Evolutionary conservation across 2,888 invertebrate species (phyloP), one percentile per base, ranked within the genome.

Genomic region (Lepidonotus clava): DNA sequence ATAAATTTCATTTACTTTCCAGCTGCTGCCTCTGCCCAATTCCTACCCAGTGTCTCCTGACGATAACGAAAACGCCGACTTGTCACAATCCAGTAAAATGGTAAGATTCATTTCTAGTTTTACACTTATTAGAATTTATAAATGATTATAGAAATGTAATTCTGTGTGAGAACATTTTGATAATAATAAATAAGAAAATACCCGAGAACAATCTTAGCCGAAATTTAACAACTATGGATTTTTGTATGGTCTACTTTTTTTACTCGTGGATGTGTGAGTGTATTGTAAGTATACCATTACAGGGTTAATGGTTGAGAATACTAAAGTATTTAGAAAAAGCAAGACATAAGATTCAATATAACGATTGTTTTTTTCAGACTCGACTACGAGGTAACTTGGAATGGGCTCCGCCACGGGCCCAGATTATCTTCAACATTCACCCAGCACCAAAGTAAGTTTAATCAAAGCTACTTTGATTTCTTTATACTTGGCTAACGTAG

Each of bases 351-450:
- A n/a, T n/a, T n/a, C n/a, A n/a, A n/a, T n/a, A n/a, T n/a, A n/a
- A n/a, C n/a, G n/a, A n/a, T n/a, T n/a, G n/a, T 83, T 51, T 36
- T 66, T 89, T 90, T 61, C 90, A 94, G 89, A 95, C 95, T 66
- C 94, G 96, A 36, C 94, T 97, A 34, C 95, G 97, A 53, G 97
- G 97, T 8, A 97, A 97, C 21, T 93, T 95, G 80, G 96, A 97
- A 91, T 97, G 97, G 97, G 97, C 97, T 0, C 97, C 97, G 21
- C 97, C 97, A 0, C 95, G 97, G 87, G 96, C 96, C 46, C 97
- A 97, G 94, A 96, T 97, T 84, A 97, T 97, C 89, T 97, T 97
- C 91, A 97, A 96, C 0, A 95, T 96, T 86, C 97, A 97, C 94
- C 96, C 96, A 2, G 90, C 95, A 18, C 95, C 96, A 66, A 95